phyloP scores from a whole-genome alignment of 2,888 invertebrate species.

The Neoascia interrupta region DNA sequence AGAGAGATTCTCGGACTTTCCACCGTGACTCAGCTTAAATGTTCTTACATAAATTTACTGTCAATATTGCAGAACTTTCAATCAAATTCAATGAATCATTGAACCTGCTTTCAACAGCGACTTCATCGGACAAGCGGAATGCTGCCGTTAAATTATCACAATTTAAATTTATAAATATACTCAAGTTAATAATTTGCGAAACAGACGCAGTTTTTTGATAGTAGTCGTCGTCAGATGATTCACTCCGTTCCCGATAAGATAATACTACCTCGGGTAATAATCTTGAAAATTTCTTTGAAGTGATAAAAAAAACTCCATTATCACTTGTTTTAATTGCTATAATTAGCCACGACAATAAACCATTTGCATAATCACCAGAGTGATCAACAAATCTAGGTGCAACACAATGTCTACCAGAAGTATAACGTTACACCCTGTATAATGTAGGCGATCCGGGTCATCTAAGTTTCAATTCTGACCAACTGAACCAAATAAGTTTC shows the following conservation, averaged over 20 bases:
- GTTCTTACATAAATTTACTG: neutral
- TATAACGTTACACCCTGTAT: constrained; percentile 7
- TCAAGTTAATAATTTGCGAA: constrained; percentile 2
- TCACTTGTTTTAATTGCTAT: constrained; percentile 1
- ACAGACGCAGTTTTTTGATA: neutral
- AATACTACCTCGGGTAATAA: constrained; percentile 1
- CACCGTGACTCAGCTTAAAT: constrained; percentile 10
- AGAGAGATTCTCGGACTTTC: no score
- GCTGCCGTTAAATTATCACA: neutral
- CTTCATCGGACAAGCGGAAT: neutral
- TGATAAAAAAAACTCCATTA: constrained; percentile 3
- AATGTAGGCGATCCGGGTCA: neutral
- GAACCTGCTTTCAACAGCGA: neutral
- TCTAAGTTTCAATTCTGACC: neutral
- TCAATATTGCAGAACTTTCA: neutral
- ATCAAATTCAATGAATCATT: constrained; percentile 16
- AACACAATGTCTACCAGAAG: neutral
- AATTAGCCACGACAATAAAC: constrained; percentile 1
- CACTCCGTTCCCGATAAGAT: constrained; percentile 24
- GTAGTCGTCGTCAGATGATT: neutral
- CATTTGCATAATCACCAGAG: constrained; percentile 13
- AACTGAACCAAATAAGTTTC: no score
- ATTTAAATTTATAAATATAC: neutral
- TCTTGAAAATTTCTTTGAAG: neutral
- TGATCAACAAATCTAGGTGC: neutral